These are phyloP conservation scores for Hedychridium roseum DNA, from an alignment of 2,888 invertebrate genomes.

Conservation along the genomic window DNA sequence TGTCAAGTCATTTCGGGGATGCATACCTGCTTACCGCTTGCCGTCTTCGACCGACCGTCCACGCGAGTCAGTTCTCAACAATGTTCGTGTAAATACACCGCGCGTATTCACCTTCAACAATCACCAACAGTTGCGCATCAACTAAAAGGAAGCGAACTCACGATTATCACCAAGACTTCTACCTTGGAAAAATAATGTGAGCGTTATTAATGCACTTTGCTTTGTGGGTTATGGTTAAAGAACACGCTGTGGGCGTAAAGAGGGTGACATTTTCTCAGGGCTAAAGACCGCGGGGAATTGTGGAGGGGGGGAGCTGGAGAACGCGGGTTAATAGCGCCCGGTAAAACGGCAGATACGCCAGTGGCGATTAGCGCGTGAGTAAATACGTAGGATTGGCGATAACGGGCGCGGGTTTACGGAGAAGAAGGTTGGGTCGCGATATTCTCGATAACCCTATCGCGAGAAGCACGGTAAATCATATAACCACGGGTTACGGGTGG, in stretches of 20 bases:
- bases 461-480: constrained; percentile 50
- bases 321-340: constrained; percentile 12
- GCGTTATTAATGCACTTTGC: too few species aligned
- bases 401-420: constrained; percentile 25
- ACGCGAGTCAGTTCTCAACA: too few species aligned
- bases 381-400: constrained; percentile 57
- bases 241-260: too few species aligned
- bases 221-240: too few species aligned
- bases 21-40: constrained; percentile 34
- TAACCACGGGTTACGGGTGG: constrained; percentile 30
- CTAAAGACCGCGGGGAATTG: neutral
- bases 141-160: too few species aligned
- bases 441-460: constrained; percentile 50
- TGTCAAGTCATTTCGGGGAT: constrained; percentile 47
- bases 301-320: constrained; percentile 1
- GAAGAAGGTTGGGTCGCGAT: constrained; percentile 41
- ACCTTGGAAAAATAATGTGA: too few species aligned
- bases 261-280: too few species aligned
- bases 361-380: constrained; percentile 57
- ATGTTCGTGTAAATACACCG: too few species aligned
- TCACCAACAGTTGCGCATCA: too few species aligned
- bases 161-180: too few species aligned
- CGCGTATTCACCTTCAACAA: too few species aligned
- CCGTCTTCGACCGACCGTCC: too few species aligned
- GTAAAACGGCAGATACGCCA: constrained; percentile 42